Conservation (phyloP, 2,888 invertebrate species). For the Caenorhabditis sp. region DNA sequence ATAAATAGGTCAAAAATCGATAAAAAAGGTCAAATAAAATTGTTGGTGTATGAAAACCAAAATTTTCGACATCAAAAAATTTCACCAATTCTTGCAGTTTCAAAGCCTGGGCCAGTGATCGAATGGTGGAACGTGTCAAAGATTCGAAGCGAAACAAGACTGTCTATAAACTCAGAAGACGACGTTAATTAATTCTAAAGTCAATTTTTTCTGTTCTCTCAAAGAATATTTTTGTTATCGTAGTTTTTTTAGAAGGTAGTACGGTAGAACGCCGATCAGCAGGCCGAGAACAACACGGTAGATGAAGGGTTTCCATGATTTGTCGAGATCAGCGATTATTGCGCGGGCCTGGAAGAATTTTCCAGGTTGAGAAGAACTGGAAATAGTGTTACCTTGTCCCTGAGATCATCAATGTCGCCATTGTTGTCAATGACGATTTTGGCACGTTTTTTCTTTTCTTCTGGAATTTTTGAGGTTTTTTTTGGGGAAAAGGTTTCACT, state of each 20-base stretch:
- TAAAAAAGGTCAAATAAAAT: too few relatives aligned
- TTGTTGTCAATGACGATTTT: slow-evolving; percentile 64
- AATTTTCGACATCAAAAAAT: too few relatives aligned
- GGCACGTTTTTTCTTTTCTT: slow-evolving; percentile 53
- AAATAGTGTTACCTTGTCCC: slow-evolving; percentile 34
- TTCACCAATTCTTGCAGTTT: slow-evolving; percentile 31
- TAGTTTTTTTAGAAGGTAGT: slow-evolving; percentile 21
- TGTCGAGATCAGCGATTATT: slow-evolving; percentile 23
- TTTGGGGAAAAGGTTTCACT: background rate
- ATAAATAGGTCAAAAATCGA: too few relatives aligned
- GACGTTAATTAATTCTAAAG: background rate
- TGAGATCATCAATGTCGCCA: slow-evolving; percentile 51
- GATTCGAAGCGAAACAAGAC: background rate
- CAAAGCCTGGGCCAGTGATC: slow-evolving; percentile 17
- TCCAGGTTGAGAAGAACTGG: background rate
- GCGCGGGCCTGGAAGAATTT: slow-evolving; percentile 5
- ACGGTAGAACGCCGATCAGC: slow-evolving; percentile 31
- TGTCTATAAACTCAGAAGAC: slow-evolving; percentile 1
- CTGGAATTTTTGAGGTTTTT: slow-evolving; percentile 9
- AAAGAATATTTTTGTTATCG: background rate
- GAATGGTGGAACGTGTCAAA: slow-evolving; percentile 14
- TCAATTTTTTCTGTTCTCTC: background rate
- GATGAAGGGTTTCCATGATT: slow-evolving; percentile 39
- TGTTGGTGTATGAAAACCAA: too few relatives aligned
- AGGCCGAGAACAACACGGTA: slow-evolving; percentile 22